These are phyloP conservation scores for Lysiphlebus fabarum DNA, from an alignment of 1,140 invertebrate species.

Conservation along the genomic window DNA sequence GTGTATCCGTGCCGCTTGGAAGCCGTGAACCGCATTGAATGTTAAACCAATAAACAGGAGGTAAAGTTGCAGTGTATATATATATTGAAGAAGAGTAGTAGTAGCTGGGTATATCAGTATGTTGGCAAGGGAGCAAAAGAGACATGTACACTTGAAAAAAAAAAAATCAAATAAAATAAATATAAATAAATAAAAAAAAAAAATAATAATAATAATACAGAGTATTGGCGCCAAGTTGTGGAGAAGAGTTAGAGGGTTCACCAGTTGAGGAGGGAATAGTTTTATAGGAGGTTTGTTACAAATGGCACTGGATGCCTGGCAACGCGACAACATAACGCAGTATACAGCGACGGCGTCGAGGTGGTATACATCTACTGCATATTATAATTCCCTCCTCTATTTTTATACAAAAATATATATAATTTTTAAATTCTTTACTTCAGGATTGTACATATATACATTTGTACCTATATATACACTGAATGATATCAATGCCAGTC, in stretches of 20 bases:
- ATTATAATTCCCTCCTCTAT: conserved; percentile 12
- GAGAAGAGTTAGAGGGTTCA: conserved; percentile 1
- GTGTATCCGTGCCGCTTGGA: conserved; percentile 11
- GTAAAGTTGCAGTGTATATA: conserved; percentile 1
- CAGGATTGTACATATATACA: conserved; percentile 7
- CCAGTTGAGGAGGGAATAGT: conserved; percentile 28
- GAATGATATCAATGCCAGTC: conserved; percentile 7
- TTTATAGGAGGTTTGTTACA: conserved; percentile 35
- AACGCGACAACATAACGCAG: conserved; percentile 32
- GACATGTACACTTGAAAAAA: background rate
- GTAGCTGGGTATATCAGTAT: background rate
- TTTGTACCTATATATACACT: too few relatives aligned
- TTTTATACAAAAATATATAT: background rate
- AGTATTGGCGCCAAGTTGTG: background rate
- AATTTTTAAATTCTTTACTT: background rate
- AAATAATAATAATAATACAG: too few relatives aligned
- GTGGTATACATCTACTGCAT: conserved; percentile 3
- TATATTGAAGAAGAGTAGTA: conserved; percentile 1
- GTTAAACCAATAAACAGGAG: conserved; percentile 41
- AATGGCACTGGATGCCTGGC: conserved; percentile 40
- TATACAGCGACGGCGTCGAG: conserved; percentile 28
- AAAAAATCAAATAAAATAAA: too few relatives aligned
- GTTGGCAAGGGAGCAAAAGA: conserved; percentile 6
- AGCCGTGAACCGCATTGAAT: conserved; percentile 37
- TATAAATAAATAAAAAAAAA: too few relatives aligned